Evolutionary conservation across 2,888 invertebrate genomes (phyloP).

Genomic region (Caenorhabditis wallacei): DNA sequence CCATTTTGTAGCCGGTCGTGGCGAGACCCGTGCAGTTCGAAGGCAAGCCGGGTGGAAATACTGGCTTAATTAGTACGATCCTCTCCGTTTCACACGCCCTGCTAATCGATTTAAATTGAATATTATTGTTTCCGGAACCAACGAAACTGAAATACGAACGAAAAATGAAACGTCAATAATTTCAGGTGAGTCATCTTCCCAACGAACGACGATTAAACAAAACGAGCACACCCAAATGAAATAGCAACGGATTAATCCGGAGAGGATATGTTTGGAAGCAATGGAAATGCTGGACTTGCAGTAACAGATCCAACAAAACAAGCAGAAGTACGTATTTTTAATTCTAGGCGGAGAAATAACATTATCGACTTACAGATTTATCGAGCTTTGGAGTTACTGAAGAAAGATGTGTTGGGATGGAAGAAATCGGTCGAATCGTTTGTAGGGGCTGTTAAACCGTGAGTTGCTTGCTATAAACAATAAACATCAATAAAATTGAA

Average conservation of each 20-base stretch:
- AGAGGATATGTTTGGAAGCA: conserved; percentile 45
- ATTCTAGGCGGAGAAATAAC: too few species aligned
- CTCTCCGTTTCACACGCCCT: conserved; percentile 14
- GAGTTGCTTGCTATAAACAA: background rate
- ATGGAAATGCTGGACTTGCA: conserved; percentile 55
- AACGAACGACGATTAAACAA: conserved; percentile 20
- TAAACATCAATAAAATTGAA: too few species aligned
- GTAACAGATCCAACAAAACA: conserved; percentile 70
- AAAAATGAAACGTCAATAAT: conserved; percentile 12
- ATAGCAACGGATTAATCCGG: conserved; percentile 2
- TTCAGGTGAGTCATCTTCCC: conserved; percentile 38
- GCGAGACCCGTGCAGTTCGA: conserved; percentile 60
- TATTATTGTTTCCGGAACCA: background rate
- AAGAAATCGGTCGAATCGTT: conserved; percentile 70
- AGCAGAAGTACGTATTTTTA: conserved; percentile 50
- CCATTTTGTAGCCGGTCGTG: conserved; percentile 27
- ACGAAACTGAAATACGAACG: conserved; percentile 2
- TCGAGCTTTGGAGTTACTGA: conserved; percentile 69
- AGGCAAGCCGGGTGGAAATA: conserved; percentile 60
- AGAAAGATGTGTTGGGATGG: conserved; percentile 74
- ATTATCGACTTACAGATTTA: conserved; percentile 66
- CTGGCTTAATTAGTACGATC: conserved; percentile 50
- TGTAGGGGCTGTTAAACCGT: conserved; percentile 45
- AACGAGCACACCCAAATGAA: conserved; percentile 22
- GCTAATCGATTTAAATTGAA: background rate